Conservation (phyloP, 2,113 vertebrate species). For the Grammomys surdaster region DNA sequence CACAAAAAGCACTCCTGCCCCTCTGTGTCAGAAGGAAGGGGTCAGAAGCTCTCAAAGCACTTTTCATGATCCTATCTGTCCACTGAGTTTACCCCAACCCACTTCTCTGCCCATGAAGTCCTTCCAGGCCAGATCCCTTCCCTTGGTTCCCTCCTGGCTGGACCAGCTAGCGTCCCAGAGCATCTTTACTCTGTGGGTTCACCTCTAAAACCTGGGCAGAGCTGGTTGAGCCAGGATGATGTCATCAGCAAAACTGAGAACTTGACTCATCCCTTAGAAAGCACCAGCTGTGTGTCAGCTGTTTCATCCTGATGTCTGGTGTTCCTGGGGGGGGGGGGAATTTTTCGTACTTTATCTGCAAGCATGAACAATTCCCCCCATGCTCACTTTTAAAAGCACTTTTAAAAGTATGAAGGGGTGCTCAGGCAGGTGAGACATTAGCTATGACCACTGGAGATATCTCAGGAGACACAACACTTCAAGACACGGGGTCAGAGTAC, state of each 20-base stretch:
- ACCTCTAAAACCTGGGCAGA: neutral
- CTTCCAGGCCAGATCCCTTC: neutral
- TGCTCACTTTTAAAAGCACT: neutral
- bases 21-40: neutral
- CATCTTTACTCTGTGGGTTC: neutral
- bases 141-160: neutral
- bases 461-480: neutral
- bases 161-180: too few species aligned
- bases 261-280: neutral
- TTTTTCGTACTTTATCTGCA: neutral
- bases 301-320: fast-evolving
- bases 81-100: neutral
- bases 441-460: neutral
- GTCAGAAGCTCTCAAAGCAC: neutral
- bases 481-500: neutral
- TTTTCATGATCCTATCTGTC: neutral
- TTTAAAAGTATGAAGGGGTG: neutral
- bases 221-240: neutral
- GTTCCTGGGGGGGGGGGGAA: neutral
- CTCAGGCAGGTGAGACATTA: neutral
- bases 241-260: neutral
- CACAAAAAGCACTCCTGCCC: neutral
- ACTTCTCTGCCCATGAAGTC: neutral
- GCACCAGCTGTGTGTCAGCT: neutral
- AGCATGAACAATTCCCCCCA: too few species aligned